phyloP scores from a whole-genome alignment of 2,113 vertebrate species.

The Clarias magur region DNA sequence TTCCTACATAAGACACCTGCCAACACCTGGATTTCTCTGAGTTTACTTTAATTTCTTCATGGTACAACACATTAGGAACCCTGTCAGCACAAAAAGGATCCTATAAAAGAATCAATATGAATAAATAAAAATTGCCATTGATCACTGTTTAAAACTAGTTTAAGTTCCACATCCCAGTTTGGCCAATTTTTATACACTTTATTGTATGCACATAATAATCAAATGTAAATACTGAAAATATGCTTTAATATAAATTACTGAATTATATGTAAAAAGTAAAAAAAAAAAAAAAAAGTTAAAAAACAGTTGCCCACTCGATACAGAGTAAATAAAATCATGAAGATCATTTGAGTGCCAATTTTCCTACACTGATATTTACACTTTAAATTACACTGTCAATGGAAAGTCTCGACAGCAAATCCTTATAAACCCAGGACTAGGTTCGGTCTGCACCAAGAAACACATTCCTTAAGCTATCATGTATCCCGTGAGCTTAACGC shows the following conservation, averaged over 20 bases:
- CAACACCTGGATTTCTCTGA: not conserved
- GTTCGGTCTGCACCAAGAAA: conserved; percentile 4
- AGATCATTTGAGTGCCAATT: not conserved
- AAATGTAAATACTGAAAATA: not conserved
- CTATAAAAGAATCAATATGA: not conserved
- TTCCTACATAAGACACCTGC: not conserved
- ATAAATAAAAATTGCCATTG: not conserved
- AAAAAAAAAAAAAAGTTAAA: not conserved
- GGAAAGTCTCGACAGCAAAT: not conserved
- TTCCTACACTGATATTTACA: not conserved
- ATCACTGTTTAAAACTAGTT: not conserved
- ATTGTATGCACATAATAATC: not conserved
- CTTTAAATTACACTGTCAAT: not conserved
- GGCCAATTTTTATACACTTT: not conserved
- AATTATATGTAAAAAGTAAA: not conserved
- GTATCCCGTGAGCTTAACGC: conserved; percentile 30
- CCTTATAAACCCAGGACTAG: not conserved
- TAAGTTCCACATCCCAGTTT: not conserved
- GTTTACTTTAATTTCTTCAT: not conserved
- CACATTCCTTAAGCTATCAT: conserved; percentile 21
- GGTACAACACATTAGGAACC: not conserved
- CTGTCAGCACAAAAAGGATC: not conserved
- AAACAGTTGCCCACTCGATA: not conserved
- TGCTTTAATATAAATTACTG: not conserved
- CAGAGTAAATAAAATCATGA: not conserved